phyloP scores from a whole-genome alignment of 2,888 invertebrate species.

The Noctua janthina region DNA sequence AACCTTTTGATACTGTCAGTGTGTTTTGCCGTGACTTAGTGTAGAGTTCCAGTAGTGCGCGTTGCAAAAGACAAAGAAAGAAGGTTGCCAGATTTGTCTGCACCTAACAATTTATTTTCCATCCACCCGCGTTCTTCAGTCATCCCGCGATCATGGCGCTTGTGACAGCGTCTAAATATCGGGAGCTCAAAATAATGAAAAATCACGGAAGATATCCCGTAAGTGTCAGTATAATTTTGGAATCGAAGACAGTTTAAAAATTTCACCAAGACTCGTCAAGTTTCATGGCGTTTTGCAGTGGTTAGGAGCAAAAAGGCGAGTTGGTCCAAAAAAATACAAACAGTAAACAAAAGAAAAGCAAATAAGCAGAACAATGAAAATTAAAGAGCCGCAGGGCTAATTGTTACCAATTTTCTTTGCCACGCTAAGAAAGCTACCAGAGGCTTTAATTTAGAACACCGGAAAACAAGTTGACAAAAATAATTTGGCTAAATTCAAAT shows the following conservation, averaged over 20 bases:
- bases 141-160: too few species aligned
- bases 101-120: too few species aligned
- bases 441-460: conserved; percentile 1
- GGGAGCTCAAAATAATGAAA: too few species aligned
- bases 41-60: too few species aligned
- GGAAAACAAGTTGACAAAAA: background rate
- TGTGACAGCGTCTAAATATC: too few species aligned
- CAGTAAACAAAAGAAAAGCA: conserved; percentile 26
- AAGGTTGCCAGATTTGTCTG: too few species aligned
- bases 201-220: too few species aligned
- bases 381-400: conserved; percentile 17
- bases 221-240: too few species aligned
- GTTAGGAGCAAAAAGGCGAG: background rate
- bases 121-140: too few species aligned
- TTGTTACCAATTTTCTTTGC: conserved; percentile 25
- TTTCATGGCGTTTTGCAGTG: background rate
- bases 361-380: conserved; percentile 7
- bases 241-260: background rate
- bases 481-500: conserved; percentile 3
- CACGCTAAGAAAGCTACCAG: background rate
- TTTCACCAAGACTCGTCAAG: background rate
- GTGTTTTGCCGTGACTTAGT: too few species aligned
- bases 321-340: background rate
- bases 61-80: too few species aligned
- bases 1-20: too few species aligned